phyloP scores from a whole-genome alignment of 2,113 vertebrate species.

The Orycteropus afer region DNA sequence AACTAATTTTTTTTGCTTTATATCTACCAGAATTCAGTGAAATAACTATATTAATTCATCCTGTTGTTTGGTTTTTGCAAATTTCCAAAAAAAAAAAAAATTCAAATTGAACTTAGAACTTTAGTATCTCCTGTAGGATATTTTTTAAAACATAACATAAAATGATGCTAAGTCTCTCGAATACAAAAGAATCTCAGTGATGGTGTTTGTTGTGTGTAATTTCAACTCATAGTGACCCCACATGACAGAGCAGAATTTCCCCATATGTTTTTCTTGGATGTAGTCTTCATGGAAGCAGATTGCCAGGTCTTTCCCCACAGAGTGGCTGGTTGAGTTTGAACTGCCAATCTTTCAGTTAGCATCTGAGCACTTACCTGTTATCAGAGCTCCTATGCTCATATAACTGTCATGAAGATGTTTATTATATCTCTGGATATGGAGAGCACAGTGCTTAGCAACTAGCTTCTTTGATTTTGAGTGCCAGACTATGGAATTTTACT shows the following conservation, averaged over 20 bases:
- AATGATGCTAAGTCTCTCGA: background rate
- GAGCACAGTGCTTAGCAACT: too few relatives aligned
- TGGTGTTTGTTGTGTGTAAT: too few relatives aligned
- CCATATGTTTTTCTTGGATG: too few relatives aligned
- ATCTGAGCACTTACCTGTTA: too few relatives aligned
- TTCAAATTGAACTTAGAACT: background rate
- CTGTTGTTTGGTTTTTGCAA: background rate
- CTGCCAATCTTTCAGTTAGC: too few relatives aligned
- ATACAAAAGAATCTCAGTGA: background rate
- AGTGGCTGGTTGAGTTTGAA: too few relatives aligned
- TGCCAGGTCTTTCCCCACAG: too few relatives aligned
- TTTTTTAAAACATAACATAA: background rate
- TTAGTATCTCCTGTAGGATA: background rate
- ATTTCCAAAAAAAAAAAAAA: slow-evolving; percentile 15
- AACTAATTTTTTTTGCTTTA: background rate
- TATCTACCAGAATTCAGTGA: background rate
- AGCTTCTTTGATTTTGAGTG: too few relatives aligned
- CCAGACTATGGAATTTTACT: fast-evolving
- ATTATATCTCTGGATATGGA: background rate
- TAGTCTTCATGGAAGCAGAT: too few relatives aligned
- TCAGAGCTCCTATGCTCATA: too few relatives aligned
- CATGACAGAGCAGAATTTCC: too few relatives aligned
- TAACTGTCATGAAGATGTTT: background rate
- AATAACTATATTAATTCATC: background rate
- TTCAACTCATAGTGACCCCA: too few relatives aligned